Conservation (phyloP, 2,888 invertebrate species). For the Cerastis rubricosa region DNA sequence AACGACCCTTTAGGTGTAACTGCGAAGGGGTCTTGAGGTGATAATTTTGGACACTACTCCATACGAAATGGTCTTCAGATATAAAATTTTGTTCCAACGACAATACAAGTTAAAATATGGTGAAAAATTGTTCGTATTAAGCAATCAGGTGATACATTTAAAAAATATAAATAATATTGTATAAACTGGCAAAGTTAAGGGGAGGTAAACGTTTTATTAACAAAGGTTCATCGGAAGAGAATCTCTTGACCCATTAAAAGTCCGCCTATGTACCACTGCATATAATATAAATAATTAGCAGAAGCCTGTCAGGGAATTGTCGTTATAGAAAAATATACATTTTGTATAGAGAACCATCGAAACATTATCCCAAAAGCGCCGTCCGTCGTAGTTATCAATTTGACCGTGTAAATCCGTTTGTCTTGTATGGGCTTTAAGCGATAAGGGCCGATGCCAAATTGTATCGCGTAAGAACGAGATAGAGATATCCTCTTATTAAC, state of each 20-base stretch:
- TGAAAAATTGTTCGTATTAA: background rate
- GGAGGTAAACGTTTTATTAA: background rate
- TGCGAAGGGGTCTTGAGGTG: constrained; percentile 4
- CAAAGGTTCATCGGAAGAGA: background rate
- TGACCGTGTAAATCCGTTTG: constrained; percentile 78
- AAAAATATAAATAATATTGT: background rate
- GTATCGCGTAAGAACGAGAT: constrained; percentile 59
- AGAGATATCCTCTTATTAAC: constrained; percentile 54
- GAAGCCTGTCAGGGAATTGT: background rate
- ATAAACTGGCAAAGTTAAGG: background rate
- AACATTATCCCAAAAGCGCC: constrained; percentile 9
- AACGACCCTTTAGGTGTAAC: constrained; percentile 21
- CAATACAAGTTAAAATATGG: background rate
- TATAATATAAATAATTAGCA: background rate
- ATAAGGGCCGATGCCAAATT: constrained; percentile 67
- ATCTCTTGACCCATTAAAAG: background rate
- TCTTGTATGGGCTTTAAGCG: constrained; percentile 70
- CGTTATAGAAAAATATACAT: background rate
- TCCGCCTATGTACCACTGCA: background rate
- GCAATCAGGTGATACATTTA: background rate
- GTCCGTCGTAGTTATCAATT: constrained; percentile 71
- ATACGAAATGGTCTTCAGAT: background rate
- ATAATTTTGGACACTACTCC: background rate
- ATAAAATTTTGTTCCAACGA: background rate
- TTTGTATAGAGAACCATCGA: background rate